phyloP scores from a whole-genome alignment of 2,113 vertebrate genomes.

The Oryzias curvinotus region DNA sequence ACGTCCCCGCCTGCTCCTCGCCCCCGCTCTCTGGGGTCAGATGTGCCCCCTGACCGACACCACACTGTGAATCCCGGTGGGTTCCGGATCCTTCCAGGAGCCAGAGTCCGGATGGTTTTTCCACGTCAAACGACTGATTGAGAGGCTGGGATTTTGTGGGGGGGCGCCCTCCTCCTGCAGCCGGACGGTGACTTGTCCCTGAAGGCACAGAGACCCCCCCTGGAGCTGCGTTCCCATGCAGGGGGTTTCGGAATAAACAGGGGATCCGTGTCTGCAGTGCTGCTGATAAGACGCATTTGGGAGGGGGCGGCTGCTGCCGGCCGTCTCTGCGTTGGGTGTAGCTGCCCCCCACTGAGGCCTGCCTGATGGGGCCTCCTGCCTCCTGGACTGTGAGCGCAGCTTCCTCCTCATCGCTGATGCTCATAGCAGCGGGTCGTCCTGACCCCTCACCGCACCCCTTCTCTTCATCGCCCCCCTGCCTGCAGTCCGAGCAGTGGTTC shows the following conservation, averaged over 20 bases:
- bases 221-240: background rate
- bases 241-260: slow-evolving; percentile 36
- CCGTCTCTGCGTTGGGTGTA: background rate
- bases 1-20: slow-evolving; percentile 36
- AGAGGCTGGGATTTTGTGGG: slow-evolving; percentile 36
- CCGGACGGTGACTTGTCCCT: slow-evolving; percentile 37
- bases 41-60: slow-evolving; percentile 21
- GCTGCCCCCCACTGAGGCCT: background rate
- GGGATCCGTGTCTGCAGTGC: slow-evolving; percentile 53
- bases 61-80: background rate
- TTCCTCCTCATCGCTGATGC: background rate
- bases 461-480: background rate
- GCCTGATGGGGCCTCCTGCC: background rate
- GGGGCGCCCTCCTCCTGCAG: slow-evolving; percentile 3
- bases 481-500: background rate
- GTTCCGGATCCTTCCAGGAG: slow-evolving; percentile 24
- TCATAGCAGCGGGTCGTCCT: background rate
- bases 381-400: background rate
- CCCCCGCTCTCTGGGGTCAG: slow-evolving; percentile 57
- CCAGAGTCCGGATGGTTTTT: slow-evolving; percentile 68
- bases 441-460: background rate
- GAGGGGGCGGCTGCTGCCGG: slow-evolving; percentile 21
- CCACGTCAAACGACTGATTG: slow-evolving; percentile 71
- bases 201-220: slow-evolving; percentile 17
- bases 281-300: slow-evolving; percentile 30